Evolutionary conservation across 2,113 vertebrate species (phyloP), one percentile per base, ranked within the genome.

Genomic region (Megaceryle torquata): DNA sequence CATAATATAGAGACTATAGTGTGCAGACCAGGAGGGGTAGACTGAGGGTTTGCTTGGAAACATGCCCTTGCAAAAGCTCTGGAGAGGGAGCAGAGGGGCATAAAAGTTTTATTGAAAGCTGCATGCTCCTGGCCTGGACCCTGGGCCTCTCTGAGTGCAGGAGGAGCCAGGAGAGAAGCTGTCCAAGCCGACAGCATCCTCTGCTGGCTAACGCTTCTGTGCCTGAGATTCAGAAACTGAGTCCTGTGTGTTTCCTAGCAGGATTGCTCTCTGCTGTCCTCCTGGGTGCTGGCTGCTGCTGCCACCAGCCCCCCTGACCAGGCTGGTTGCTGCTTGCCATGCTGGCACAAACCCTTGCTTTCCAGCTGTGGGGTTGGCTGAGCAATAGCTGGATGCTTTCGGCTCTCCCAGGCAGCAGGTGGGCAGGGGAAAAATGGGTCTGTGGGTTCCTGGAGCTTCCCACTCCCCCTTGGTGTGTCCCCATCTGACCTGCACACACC

Each of bases 101-200:
- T 8, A 21, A 5, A 56, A n/a, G 77, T 39, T 17, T 4, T 22
- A 48, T 1, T 59, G 63, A 54, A 9, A 86, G 37, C 81, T 1
- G 5, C 54, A 3, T 21, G 2, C 67, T 67, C 3, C 46, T 11
- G 33, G 35, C 51, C 33, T 19, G 48, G 74, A 18, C 20, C 26
- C 63, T 31, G 68, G 29, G 35, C 51, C 51, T 68, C 44, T 50
- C 31, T 16, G 26, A 17, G 8, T 22, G 15, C 37, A 9, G 67
- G 61, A 2, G 60, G 1, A 77, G 41, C 21, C 5, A 24, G 64
- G 28, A 57, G 25, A 53, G 60, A 17, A 9, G 21, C 8, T 76
- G 3, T 39, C 68, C 33, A 4, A 92, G 93, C 92, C 70, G 2
- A 94, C 74, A 94, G 82, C 93, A 78, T 89, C 96, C 89, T 28